Conservation (phyloP, 2,797 vertebrate genomes). For the Pseudopleuronectes americanus region DNA sequence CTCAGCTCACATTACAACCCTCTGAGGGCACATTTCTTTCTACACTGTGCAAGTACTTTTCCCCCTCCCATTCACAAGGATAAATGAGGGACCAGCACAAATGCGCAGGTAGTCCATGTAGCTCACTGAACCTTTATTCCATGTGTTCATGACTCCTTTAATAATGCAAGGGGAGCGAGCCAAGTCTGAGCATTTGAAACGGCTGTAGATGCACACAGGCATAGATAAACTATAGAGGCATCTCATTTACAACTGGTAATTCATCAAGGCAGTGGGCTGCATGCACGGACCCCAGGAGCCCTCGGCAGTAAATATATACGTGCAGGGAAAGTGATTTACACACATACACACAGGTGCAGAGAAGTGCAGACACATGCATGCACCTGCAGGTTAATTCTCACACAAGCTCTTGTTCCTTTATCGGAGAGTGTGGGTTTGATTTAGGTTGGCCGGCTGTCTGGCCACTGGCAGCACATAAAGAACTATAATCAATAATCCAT, state of each 20-base stretch:
- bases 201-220: constrained; percentile 48
- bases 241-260: constrained; percentile 72
- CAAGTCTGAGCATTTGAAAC: constrained; percentile 38
- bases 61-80: constrained; percentile 34
- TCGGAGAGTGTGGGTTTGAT: constrained; percentile 45
- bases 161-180: constrained; percentile 52
- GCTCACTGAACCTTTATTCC: constrained; percentile 26
- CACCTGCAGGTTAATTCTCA: constrained; percentile 39
- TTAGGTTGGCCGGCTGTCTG: constrained; percentile 50
- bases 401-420: constrained; percentile 40
- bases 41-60: constrained; percentile 20
- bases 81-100: constrained; percentile 35
- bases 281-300: constrained; percentile 58
- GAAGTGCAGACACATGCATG: constrained; percentile 34
- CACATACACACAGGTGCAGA: constrained; percentile 42
- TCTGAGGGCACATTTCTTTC: constrained; percentile 22
- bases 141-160: constrained; percentile 42
- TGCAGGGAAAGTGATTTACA: constrained; percentile 58
- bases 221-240: constrained; percentile 64
- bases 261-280: constrained; percentile 65
- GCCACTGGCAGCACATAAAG: constrained; percentile 67
- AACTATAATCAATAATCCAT: constrained; percentile 78
- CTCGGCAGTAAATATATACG: constrained; percentile 65
- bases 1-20: constrained; percentile 17
- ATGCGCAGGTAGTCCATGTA: constrained; percentile 30